Evolutionary conservation across 2,888 invertebrate species (phyloP).

Genomic region (Oasisia sp.): DNA sequence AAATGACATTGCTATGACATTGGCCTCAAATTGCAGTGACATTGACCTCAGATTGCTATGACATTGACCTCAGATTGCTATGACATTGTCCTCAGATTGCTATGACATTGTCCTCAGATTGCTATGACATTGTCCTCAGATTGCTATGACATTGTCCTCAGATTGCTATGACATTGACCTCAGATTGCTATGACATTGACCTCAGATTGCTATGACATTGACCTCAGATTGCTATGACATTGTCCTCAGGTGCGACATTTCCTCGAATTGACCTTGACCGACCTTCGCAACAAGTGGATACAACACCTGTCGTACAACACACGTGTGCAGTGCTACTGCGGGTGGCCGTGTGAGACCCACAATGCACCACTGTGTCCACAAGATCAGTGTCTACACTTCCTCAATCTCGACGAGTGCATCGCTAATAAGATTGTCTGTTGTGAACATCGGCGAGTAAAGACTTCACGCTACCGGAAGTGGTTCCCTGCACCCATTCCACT

Average conservation of each 20-base stretch:
- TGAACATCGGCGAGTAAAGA: slow-evolving; percentile 65
- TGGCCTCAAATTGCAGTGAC: slow-evolving; percentile 34
- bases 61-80: too few relatives aligned
- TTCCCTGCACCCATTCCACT: slow-evolving; percentile 59
- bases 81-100: slow-evolving; percentile 47
- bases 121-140: too few relatives aligned
- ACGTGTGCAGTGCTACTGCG: slow-evolving; percentile 64
- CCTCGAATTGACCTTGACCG: slow-evolving; percentile 63
- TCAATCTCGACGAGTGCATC: slow-evolving; percentile 67
- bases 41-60: slow-evolving; percentile 49
- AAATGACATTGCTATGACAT: background rate
- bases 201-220: slow-evolving; percentile 41
- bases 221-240: background rate
- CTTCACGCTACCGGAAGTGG: slow-evolving; percentile 60
- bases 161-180: slow-evolving; percentile 34
- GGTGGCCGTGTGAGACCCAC: slow-evolving; percentile 61
- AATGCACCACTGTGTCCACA: slow-evolving; percentile 53
- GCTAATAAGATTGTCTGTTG: slow-evolving; percentile 67
- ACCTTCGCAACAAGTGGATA: slow-evolving; percentile 65
- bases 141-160: slow-evolving; percentile 36
- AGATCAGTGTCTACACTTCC: slow-evolving; percentile 64
- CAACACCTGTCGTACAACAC: slow-evolving; percentile 62
- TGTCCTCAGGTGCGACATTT: slow-evolving; percentile 62
- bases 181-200: slow-evolving; percentile 42
- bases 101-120: slow-evolving; percentile 66